Base-by-base conservation (phyloP, 2,797 vertebrate species). In the Anas capensis region DNA sequence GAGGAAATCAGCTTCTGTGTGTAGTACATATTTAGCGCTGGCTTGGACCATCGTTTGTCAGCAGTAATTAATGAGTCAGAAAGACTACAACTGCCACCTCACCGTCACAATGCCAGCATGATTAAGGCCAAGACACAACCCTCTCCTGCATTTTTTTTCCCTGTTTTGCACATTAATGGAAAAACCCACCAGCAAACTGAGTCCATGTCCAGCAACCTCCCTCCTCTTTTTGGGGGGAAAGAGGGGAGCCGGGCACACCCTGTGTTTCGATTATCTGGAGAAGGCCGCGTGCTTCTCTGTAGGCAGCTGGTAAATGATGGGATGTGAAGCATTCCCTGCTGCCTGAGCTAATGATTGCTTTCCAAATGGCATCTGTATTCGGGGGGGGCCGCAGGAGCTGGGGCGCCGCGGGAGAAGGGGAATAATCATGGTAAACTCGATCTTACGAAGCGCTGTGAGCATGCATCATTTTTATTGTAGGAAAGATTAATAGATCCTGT, bases 241-340 rank as follows among this genome's bases (percentile, higher is more conserved):
- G 49, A 27, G 49, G 26, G 24, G 24, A 51, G 18, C 19, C 18
- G 18, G 26, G 27, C 18, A 15, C 42, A 8, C 60, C n/a, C 17
- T 71, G 34, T 4, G 57, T 78, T 58, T 53, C 8, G 64, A 76
- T 51, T 82, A 65, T 71, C 60, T 2, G 33, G 14, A 46, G 61
- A 42, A 94, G 96, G 96, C 95, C 48, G 51, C 73, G 93, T 87
- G 31, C 92, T 94, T 98, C 97, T 96, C 97, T 82, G 80, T 86
- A 96, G 97, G 97, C 93, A 91, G 81, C 91, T 98, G 98, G 98
- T 97, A 96, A 97, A 98, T 97, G 97, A 94, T 93, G 92, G 93
- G 93, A 89, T 56, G 76, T n/a, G 66, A 57, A 84, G 79, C 75
- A 54, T 90, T 94, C 97, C 95, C 93, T 42, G 94, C 97, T 96